Evolutionary conservation across 1,140 invertebrate genomes (phyloP).

Genomic region (Cataglyphis hispanica): DNA sequence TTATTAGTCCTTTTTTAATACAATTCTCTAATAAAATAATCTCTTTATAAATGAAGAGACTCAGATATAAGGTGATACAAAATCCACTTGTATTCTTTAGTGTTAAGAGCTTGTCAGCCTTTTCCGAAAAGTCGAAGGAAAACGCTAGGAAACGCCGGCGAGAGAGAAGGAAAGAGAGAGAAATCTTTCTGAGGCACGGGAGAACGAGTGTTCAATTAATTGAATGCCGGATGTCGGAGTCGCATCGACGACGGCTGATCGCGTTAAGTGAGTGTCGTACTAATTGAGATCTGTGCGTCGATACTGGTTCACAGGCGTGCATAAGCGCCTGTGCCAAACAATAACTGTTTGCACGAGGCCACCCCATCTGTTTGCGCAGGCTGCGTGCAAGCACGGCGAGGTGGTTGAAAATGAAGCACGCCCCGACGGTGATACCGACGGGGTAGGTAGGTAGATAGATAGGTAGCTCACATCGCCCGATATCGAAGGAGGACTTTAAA

Average conservation of each 20-base stretch:
- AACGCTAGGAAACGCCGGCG: not conserved
- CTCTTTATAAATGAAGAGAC: not conserved
- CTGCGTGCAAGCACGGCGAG: slow-evolving; percentile 71
- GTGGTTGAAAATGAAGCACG: slow-evolving; percentile 57
- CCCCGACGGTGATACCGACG: slow-evolving; percentile 36
- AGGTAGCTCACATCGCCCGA: slow-evolving; percentile 65
- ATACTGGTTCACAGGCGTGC: slow-evolving; percentile 69
- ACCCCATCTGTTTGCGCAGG: slow-evolving; percentile 84
- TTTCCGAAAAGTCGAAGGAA: slow-evolving; percentile 6
- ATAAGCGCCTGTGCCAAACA: slow-evolving; percentile 79
- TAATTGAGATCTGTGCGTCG: slow-evolving; percentile 81
- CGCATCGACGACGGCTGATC: slow-evolving; percentile 68
- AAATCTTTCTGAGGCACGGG: not conserved
- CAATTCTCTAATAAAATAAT: not conserved
- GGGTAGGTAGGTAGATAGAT: not conserved
- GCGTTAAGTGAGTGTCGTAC: slow-evolving; percentile 81
- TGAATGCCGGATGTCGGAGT: slow-evolving; percentile 30
- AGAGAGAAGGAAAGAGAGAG: not conserved
- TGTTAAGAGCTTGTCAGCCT: slow-evolving; percentile 3
- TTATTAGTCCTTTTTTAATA: not conserved
- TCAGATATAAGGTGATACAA: not conserved
- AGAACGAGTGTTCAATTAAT: slow-evolving; percentile 44
- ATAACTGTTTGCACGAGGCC: slow-evolving; percentile 85
- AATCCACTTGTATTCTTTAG: not conserved
- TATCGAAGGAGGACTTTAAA: slow-evolving; percentile 82